Base-by-base conservation (phyloP, 2,113 vertebrate species). In the Burhinus bistriatus region DNA sequence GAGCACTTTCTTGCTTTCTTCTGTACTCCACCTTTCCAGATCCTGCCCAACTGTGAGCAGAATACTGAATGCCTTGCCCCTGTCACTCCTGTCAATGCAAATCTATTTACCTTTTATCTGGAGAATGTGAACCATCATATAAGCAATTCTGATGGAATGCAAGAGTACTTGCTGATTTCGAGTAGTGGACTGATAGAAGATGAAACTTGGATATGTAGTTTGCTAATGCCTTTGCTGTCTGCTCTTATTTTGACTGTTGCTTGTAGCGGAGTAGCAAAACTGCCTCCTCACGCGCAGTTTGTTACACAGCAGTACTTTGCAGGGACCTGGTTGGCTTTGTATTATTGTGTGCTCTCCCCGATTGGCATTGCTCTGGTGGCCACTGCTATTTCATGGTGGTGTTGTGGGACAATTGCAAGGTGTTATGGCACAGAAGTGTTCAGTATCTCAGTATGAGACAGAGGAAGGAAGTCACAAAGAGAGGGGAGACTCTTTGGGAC, bases 261-360 rank as follows among this genome's bases (percentile, higher is more conserved):
- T 81, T 13, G 52, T 44, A 21, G 1, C 8, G 23, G 36, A 90
- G 12, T 25, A 32, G 23, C 8, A 71, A 92, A 59, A 59, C 34
- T 45, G 6, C 1, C 20, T 16, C 10, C 8, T 79, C 55, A 54
- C 20, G 36, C 4, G 42, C 47, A 72, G 25, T 34, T 68, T 38
- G 21, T 34, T 66, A 45, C 27, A 71, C 9, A 29, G 4, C 27
- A 34, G 15, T 10, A 19, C 13, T 70, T 70, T 21, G 9, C 10
- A 44, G 12, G 20, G 25, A 34, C 40, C 15, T 65, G 14, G 7
- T 4, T 47, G 47, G 44, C 27, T 89, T 68, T 55, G 26, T n/a
- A 15, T 54, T 32, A 26, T 27, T 44, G 5, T 14, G 25, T 68
- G 5, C 3, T 27, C 19, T 62, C 23, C 18, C 0, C 0, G n/a